Evolutionary conservation across 2,797 vertebrate genomes (phyloP).

Genomic region (Manis pentadactyla): DNA sequence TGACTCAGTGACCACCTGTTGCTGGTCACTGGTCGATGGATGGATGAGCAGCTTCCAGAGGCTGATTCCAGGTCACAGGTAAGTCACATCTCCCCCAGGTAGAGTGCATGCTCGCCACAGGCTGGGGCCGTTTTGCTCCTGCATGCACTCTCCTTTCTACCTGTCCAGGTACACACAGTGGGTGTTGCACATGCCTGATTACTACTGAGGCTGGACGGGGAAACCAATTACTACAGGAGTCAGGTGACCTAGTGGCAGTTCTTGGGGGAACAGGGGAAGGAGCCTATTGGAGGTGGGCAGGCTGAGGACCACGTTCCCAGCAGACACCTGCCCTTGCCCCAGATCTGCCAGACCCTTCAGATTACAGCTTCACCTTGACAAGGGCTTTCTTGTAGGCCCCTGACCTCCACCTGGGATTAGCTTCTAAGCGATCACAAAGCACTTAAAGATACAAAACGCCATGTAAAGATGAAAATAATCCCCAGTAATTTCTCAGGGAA

Average conservation of each 20-base stretch:
- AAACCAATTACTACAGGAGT: no score
- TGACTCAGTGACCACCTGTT: background rate
- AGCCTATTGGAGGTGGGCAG: background rate
- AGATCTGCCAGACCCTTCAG: background rate
- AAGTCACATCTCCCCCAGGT: background rate
- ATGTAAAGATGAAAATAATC: background rate
- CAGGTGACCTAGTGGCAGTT: background rate
- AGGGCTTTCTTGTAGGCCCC: background rate
- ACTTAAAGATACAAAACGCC: slow-evolving; percentile 13
- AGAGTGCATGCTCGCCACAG: accelerated
- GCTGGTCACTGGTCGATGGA: no score
- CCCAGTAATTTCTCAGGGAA: slow-evolving; percentile 54
- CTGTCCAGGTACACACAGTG: background rate
- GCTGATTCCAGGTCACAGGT: background rate
- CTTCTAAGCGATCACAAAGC: background rate
- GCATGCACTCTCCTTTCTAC: background rate
- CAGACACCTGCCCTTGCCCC: background rate
- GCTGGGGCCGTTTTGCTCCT: background rate
- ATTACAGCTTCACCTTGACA: background rate
- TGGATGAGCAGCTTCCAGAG: background rate
- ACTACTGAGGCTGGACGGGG: background rate
- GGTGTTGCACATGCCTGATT: background rate
- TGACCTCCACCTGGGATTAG: slow-evolving; percentile 51
- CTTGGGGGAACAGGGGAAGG: background rate
- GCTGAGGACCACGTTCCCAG: accelerated